Percentiles rank a stretch among this genome's conserved stretches.
Evolutionary conservation across 2,113 vertebrate species (phyloP).

Genomic region (Labeo rohita): DNA sequence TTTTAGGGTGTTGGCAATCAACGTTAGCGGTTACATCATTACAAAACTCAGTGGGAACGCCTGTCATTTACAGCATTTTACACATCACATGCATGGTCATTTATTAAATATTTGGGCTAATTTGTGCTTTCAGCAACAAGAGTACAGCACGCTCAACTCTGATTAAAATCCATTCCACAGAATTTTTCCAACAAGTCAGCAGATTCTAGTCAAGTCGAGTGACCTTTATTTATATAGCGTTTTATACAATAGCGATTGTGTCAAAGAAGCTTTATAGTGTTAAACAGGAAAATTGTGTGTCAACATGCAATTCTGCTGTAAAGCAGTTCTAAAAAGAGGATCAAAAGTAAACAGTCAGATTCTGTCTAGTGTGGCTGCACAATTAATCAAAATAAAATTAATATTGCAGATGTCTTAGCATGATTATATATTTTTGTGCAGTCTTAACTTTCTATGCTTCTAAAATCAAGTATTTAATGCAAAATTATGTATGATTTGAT

Average conservation of each 20-base stretch:
- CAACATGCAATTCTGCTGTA: no score
- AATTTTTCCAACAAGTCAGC: not conserved
- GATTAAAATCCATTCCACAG: not conserved
- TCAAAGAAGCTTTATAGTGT: no score
- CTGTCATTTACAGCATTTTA: slow-evolving; percentile 10
- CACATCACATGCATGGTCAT: not conserved
- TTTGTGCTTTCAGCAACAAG: not conserved
- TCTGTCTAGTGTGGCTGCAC: not conserved
- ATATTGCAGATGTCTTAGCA: not conserved
- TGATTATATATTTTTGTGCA: not conserved
- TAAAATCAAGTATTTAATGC: not conserved
- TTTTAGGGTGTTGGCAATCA: not conserved
- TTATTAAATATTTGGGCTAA: not conserved
- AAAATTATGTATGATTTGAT: not conserved
- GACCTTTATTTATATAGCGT: no score
- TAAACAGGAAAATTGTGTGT: no score
- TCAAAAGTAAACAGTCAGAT: not conserved
- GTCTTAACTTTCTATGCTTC: not conserved
- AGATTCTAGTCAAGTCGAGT: not conserved
- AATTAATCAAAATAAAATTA: not conserved
- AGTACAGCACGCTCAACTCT: not conserved
- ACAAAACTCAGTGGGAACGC: not conserved
- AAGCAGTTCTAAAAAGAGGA: no score
- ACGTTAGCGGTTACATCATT: not conserved
- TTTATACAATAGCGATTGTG: no score